A percentile compares a stretch with the other conserved stretches of the same genome.
Conservation (phyloP, 1,140 invertebrate genomes). For the fruit fly (Drosophila melanogaster) region Release_6_plus_ISO1_MT NC_004354.4:4041501-4042000, state of each 20-base stretch:
- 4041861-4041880: conserved; percentile 84
- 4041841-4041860: conserved; percentile 69
- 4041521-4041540: conserved; percentile 63
- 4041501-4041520: conserved; percentile 74
- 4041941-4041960: conserved; percentile 42
- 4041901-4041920: conserved; percentile 80
- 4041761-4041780: conserved; percentile 64
- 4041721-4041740: not conserved
- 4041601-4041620: not conserved
- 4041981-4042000: not conserved
- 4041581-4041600: no score
- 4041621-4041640: not conserved
- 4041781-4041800: conserved; percentile 80
- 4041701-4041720: no score
- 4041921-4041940: conserved; percentile 65
- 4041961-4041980: not conserved
- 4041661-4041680: no score
- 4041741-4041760: not conserved
- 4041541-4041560: conserved; percentile 50
- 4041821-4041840: conserved; percentile 20
- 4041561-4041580: conserved; percentile 27
- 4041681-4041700: no score
- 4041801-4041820: conserved; percentile 51
- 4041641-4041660: not conserved
- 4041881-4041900: conserved; percentile 83